Conservation (phyloP, 2,797 vertebrate genomes). For the Macropodus opercularis region DNA sequence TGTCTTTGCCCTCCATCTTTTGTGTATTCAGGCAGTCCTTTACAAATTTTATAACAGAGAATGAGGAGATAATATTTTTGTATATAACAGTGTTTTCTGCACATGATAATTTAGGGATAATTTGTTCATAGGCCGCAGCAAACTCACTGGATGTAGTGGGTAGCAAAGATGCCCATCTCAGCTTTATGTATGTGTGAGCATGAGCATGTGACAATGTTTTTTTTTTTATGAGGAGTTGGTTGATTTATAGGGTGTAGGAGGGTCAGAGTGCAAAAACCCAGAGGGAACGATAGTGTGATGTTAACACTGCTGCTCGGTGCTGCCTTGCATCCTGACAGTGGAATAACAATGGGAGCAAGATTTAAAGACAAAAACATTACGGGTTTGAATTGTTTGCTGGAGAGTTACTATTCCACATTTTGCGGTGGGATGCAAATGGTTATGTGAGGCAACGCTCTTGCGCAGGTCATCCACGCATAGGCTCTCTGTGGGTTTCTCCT, state of each 20-base stretch:
- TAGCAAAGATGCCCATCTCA: constrained; percentile 42
- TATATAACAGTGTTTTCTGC: constrained; percentile 34
- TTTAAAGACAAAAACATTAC: constrained; percentile 50
- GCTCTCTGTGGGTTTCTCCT: no score
- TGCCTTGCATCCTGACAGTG: constrained; percentile 51
- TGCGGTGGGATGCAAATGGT: constrained; percentile 24
- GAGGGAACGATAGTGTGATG: constrained; percentile 41
- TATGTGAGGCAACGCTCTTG: constrained; percentile 13
- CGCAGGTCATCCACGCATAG: constrained; percentile 2
- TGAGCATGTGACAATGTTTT: constrained; percentile 20
- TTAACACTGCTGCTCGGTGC: constrained; percentile 50
- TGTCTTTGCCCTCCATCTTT: constrained; percentile 28
- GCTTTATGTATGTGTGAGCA: constrained; percentile 39
- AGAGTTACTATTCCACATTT: constrained; percentile 21
- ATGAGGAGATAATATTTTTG: constrained; percentile 24
- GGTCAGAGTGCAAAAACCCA: constrained; percentile 49
- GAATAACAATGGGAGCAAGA: constrained; percentile 58
- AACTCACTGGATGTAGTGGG: constrained; percentile 40
- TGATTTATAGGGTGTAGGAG: constrained; percentile 63
- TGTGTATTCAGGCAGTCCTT: constrained; percentile 37
- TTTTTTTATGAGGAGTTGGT: constrained; percentile 29
- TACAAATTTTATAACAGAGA: constrained; percentile 44
- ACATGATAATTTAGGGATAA: constrained; percentile 46
- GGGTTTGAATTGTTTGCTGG: constrained; percentile 23
- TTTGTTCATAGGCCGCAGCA: constrained; percentile 32